Evolutionary conservation across 2,888 invertebrate genomes (phyloP).

Genomic region (Orthosia cruda): DNA sequence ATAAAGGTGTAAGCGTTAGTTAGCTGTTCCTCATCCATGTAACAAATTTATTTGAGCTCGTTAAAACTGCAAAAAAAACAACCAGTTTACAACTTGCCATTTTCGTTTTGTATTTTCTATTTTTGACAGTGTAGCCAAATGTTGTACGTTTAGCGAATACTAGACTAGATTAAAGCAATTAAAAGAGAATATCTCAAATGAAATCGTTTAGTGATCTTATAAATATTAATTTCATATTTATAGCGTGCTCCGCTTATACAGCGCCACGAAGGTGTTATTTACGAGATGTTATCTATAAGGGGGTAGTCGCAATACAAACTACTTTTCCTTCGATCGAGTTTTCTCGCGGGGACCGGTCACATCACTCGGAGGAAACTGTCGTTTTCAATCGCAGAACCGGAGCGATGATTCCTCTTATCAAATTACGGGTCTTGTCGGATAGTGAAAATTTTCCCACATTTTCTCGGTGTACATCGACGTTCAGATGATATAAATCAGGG

Average conservation of each 20-base stretch:
- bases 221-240: conserved; percentile 56
- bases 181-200: conserved; percentile 27
- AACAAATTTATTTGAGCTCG: conserved; percentile 57
- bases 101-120: conserved; percentile 48
- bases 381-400: conserved; percentile 87
- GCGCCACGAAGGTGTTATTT: conserved; percentile 66
- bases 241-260: conserved; percentile 46
- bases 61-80: conserved; percentile 52
- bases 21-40: conserved; percentile 56
- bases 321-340: conserved; percentile 89
- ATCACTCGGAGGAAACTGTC: conserved; percentile 89
- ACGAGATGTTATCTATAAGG: conserved; percentile 80
- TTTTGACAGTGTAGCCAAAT: conserved; percentile 1
- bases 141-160: conserved; percentile 3
- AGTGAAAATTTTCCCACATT: conserved; percentile 91
- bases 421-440: conserved; percentile 86
- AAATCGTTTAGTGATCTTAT: conserved; percentile 40
- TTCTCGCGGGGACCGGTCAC: conserved; percentile 87
- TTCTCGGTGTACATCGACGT: conserved; percentile 84
- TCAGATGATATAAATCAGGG: conserved; percentile 90
- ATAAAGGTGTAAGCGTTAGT: conserved; percentile 57
- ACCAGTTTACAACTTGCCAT: conserved; percentile 49
- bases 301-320: conserved; percentile 78
- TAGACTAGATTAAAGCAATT: conserved; percentile 32
- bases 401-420: conserved; percentile 90